Conservation (phyloP, 2,888 invertebrate species). For the Euzophera pinguis region DNA sequence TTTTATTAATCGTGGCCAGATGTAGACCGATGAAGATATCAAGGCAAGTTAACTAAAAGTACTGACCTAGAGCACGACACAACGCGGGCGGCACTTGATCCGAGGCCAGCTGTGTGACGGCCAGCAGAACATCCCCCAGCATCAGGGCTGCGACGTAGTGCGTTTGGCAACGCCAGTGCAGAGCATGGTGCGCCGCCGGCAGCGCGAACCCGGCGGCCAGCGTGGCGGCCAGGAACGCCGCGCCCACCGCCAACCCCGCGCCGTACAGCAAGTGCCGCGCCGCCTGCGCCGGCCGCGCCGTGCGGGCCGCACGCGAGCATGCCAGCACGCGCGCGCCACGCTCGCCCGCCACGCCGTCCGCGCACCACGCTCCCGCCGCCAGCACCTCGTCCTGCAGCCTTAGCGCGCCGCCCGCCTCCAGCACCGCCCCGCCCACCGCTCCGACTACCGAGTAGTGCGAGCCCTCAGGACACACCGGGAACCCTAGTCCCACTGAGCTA, state of each 20-base stretch:
- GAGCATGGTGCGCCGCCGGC: conserved; percentile 90
- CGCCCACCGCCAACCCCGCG: conserved; percentile 88
- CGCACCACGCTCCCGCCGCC: conserved; percentile 66
- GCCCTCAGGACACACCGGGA: conserved; percentile 74
- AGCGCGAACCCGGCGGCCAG: conserved; percentile 88
- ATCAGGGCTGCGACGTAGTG: conserved; percentile 91
- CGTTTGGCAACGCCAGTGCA: conserved; percentile 94
- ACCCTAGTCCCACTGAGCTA: conserved; percentile 67
- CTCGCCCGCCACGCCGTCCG: conserved; percentile 73
- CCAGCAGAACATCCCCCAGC: conserved; percentile 88
- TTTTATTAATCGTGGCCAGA: too few relatives aligned
- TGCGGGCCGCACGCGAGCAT: conserved; percentile 78
- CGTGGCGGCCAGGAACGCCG: conserved; percentile 89
- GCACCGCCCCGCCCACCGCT: conserved; percentile 68
- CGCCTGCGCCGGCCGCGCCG: conserved; percentile 74
- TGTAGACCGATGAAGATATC: too few relatives aligned
- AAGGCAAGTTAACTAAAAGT: not conserved
- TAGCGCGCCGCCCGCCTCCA: conserved; percentile 78
- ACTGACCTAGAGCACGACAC: conserved; percentile 85
- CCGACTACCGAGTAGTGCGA: conserved; percentile 81
- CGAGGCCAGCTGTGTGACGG: conserved; percentile 86
- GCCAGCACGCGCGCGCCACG: conserved; percentile 43
- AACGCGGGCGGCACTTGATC: conserved; percentile 79
- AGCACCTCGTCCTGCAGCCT: conserved; percentile 59
- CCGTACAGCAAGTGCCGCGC: conserved; percentile 86